These are phyloP conservation scores for Actenoides hombroni DNA, from an alignment of 2,113 vertebrate genomes.

Conservation along the genomic window DNA sequence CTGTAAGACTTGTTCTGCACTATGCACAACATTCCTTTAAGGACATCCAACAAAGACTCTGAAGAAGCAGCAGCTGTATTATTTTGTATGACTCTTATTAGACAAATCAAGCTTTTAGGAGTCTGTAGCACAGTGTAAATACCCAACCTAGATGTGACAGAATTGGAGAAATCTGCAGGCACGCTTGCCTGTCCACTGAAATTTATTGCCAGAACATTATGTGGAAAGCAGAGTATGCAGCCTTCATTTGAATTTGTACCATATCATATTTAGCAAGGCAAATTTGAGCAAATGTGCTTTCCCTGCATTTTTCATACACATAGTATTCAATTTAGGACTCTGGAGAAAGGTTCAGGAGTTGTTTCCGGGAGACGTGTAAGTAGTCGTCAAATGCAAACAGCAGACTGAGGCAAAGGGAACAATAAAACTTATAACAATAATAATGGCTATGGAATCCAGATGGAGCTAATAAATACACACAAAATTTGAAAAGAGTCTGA, in stretches of 20 bases:
- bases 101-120: neutral
- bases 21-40: neutral
- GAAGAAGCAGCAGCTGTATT: neutral
- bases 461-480: neutral
- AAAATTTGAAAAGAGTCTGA: neutral
- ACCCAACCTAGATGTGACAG: neutral
- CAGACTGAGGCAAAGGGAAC: slow-evolving; percentile 9
- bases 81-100: neutral
- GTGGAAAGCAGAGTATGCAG: neutral
- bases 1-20: neutral
- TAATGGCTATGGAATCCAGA: slow-evolving; percentile 15
- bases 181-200: neutral
- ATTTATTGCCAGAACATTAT: slow-evolving; percentile 5
- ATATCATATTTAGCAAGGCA: neutral
- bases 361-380: neutral
- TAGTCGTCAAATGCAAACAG: slow-evolving; percentile 19
- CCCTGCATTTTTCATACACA: neutral
- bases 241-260: slow-evolving; percentile 19
- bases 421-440: neutral
- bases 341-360: slow-evolving; percentile 7
- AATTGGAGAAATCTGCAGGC: neutral
- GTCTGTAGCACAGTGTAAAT: neutral
- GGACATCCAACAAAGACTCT: neutral
- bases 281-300: slow-evolving; percentile 38
- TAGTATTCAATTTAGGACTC: neutral